phyloP scores from a whole-genome alignment of 1,140 invertebrate species.

The Dryas iulia region DNA sequence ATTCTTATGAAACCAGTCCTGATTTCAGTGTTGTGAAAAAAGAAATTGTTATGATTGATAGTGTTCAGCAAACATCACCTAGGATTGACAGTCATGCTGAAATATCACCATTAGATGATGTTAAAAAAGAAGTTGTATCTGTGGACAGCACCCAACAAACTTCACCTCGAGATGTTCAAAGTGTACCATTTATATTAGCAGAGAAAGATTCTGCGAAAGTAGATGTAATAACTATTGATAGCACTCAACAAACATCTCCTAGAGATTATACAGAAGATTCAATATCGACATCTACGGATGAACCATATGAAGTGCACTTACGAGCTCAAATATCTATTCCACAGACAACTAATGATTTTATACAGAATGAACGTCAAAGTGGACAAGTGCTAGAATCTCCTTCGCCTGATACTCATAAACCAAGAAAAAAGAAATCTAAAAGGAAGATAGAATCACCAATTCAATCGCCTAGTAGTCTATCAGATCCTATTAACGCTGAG shows the following conservation, averaged over 20 bases:
- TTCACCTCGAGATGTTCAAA: slow-evolving; percentile 44
- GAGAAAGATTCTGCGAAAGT: slow-evolving; percentile 43
- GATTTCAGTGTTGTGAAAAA: neutral
- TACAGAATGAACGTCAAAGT: slow-evolving; percentile 57
- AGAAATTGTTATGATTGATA: slow-evolving; percentile 26
- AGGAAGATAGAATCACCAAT: slow-evolving; percentile 63
- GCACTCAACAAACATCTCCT: slow-evolving; percentile 80
- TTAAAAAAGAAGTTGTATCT: slow-evolving; percentile 34
- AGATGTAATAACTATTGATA: slow-evolving; percentile 60
- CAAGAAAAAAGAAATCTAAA: slow-evolving; percentile 69
- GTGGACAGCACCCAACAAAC: slow-evolving; percentile 57
- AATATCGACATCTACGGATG: slow-evolving; percentile 78
- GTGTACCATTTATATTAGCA: slow-evolving; percentile 58
- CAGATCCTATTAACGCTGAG: slow-evolving; percentile 78
- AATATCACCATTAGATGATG: slow-evolving; percentile 18
- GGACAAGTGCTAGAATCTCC: slow-evolving; percentile 46
- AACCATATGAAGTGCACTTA: slow-evolving; percentile 84
- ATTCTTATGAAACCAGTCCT: slow-evolving; percentile 19
- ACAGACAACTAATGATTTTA: slow-evolving; percentile 64
- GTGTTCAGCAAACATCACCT: slow-evolving; percentile 37
- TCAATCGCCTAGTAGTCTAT: slow-evolving; percentile 72
- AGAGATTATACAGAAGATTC: slow-evolving; percentile 64
- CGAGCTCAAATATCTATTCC: slow-evolving; percentile 82
- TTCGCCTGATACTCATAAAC: slow-evolving; percentile 64
- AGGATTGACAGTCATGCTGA: slow-evolving; percentile 18